Evolutionary conservation across 2,888 invertebrate species (phyloP).

Genomic region (Boloria selene): DNA sequence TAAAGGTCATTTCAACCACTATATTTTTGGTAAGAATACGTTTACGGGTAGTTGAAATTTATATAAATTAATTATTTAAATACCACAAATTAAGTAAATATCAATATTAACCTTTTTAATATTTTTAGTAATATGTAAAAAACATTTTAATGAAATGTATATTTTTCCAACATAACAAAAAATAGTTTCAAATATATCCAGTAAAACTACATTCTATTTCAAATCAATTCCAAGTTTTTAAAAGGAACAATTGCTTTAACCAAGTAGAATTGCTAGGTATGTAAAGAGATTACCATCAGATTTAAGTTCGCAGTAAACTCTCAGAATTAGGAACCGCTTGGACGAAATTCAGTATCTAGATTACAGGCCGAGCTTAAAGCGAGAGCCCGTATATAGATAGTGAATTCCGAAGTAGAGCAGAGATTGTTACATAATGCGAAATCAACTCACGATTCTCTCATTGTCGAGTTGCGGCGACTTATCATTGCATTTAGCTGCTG

Average conservation of each 20-base stretch:
- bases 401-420: conserved; percentile 40
- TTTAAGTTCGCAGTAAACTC: conserved; percentile 35
- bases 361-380: conserved; percentile 35
- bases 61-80: too few species aligned
- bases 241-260: conserved; percentile 7
- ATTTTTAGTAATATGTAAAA: too few species aligned
- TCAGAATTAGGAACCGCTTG: conserved; percentile 39
- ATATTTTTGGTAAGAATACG: too few species aligned
- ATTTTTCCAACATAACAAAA: too few species aligned
- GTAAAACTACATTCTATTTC: neutral
- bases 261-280: conserved; percentile 14
- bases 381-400: conserved; percentile 35
- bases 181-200: too few species aligned
- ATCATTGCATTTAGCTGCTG: conserved; percentile 68
- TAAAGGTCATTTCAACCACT: too few species aligned
- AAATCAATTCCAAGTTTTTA: neutral
- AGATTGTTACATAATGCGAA: conserved; percentile 48
- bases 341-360: conserved; percentile 42
- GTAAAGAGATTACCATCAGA: conserved; percentile 31
- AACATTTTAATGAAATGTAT: too few species aligned
- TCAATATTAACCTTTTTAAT: too few species aligned
- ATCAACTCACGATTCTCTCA: conserved; percentile 64
- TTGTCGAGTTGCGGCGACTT: conserved; percentile 64
- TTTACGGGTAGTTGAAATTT: too few species aligned
- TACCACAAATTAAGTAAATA: too few species aligned